Evolutionary conservation across 1,140 invertebrate species (phyloP), one percentile per base, ranked within the genome.

Genomic region (Drosophila pseudoananassae): DNA sequence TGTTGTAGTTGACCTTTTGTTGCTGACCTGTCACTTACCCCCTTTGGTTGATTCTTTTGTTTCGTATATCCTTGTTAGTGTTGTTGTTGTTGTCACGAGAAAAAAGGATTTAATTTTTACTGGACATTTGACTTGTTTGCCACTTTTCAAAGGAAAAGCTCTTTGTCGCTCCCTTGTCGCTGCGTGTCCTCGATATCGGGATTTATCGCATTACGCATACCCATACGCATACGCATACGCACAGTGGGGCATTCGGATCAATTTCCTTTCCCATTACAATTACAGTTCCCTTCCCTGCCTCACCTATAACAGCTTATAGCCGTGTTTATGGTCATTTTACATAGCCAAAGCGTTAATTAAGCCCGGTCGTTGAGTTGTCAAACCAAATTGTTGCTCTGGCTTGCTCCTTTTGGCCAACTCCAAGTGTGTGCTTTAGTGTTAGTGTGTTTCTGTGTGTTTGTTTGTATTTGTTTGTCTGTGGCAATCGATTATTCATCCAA

Each of bases 171-270:
- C 25, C 17, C 27, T 27, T 27, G 25, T 27, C 25, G 25, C 25
- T 27, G 25, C 27, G 17, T 14, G 36, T 7, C 31, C 8, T 25
- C 5, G 38, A 27, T 50, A 63, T 36, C 27, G 23, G 47, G 47
- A 57, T 47, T 85, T 79, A 83, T 58, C 55, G 53, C 73, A 66
- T 74, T 80, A 68, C 81, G 57, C 51, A 85, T 77, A 84, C 68
- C 68, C 81, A 57, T 3, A 20, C 20, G 20, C 3, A 17, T 80
- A 68, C 81, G 57, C 50, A 85, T 77, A 84, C 68, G 73, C 81
- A 57, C 50, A 27, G 65, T 50, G 40, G 47, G 17, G 51, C 50
- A 52, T 14, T 45, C 63, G 51, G 17, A 47, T 53, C 60, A 73
- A 79, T 60, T 73, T 58, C 46, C 17, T 33, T 64, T 54, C 72